Evolutionary conservation across 2,888 invertebrate species (phyloP).

Genomic region (Bugula neritina): DNA sequence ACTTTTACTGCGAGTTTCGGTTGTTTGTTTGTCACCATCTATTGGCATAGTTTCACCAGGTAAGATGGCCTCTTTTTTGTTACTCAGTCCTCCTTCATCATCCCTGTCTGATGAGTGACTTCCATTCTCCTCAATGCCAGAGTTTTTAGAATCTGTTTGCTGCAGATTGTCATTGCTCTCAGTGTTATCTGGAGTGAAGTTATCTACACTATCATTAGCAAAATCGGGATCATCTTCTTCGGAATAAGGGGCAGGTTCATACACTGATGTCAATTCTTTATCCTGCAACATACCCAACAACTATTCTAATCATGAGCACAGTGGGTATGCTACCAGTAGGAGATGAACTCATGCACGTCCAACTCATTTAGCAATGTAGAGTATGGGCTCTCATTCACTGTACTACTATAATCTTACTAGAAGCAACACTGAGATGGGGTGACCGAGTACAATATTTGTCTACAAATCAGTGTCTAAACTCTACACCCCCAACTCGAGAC

Average conservation of each 20-base stretch:
- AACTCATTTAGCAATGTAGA: not conserved
- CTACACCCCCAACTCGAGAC: no score
- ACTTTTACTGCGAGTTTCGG: not conserved
- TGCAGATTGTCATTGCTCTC: not conserved
- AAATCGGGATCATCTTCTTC: not conserved
- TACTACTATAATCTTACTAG: no score
- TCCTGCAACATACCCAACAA: not conserved
- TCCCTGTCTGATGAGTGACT: not conserved
- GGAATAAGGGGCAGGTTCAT: not conserved
- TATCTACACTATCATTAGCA: not conserved
- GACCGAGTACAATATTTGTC: no score
- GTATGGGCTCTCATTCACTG: not conserved
- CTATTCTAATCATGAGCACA: not conserved
- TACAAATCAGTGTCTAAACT: no score
- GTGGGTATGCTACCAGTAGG: not conserved
- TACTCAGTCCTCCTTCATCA: not conserved
- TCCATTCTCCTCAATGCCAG: not conserved
- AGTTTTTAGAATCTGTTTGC: not conserved
- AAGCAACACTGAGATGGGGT: no score
- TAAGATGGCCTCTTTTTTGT: not conserved
- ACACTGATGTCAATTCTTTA: constrained; percentile 13
- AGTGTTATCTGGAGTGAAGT: constrained; percentile 5
- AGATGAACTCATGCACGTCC: no score
- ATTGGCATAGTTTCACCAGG: not conserved
- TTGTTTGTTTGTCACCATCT: not conserved